Conservation (phyloP, 2,888 invertebrate genomes). For the Andricus quercusramuli region DNA sequence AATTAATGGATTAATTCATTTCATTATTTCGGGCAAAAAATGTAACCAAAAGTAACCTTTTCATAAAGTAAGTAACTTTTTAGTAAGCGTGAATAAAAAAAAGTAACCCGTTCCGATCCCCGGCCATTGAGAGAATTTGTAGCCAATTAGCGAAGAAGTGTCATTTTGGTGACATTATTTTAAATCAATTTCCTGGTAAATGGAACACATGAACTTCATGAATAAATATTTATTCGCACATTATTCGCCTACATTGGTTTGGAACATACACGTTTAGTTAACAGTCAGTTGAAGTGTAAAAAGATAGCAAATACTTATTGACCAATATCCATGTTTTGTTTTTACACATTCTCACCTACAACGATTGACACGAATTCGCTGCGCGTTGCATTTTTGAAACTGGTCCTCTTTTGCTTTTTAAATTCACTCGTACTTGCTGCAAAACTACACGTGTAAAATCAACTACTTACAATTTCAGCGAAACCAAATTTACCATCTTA, state of each 20-base stretch:
- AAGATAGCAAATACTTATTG: conserved; percentile 63
- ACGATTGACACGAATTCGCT: conserved; percentile 43
- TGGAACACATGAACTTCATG: conserved; percentile 59
- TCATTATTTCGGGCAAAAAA: too few species aligned
- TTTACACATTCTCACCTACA: conserved; percentile 49
- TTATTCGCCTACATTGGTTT: conserved; percentile 69
- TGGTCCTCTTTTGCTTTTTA: background rate
- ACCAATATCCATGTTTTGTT: conserved; percentile 60
- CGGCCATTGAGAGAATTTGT: too few species aligned
- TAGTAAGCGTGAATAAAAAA: too few species aligned
- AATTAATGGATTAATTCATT: too few species aligned
- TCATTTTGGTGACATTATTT: too few species aligned
- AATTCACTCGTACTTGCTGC: background rate
- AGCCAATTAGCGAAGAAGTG: too few species aligned
- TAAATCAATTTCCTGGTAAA: background rate
- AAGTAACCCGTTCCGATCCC: too few species aligned
- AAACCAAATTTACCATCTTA: background rate
- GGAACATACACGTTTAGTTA: conserved; percentile 62
- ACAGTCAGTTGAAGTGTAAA: conserved; percentile 63
- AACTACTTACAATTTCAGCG: background rate
- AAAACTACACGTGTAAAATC: background rate
- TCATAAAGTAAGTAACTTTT: too few species aligned
- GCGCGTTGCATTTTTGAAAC: background rate
- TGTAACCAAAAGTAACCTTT: too few species aligned
- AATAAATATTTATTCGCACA: conserved; percentile 73